phyloP scores from a whole-genome alignment of 53 echinoderm and acorn worm genomes.

The Patiria pectinifera region DNA sequence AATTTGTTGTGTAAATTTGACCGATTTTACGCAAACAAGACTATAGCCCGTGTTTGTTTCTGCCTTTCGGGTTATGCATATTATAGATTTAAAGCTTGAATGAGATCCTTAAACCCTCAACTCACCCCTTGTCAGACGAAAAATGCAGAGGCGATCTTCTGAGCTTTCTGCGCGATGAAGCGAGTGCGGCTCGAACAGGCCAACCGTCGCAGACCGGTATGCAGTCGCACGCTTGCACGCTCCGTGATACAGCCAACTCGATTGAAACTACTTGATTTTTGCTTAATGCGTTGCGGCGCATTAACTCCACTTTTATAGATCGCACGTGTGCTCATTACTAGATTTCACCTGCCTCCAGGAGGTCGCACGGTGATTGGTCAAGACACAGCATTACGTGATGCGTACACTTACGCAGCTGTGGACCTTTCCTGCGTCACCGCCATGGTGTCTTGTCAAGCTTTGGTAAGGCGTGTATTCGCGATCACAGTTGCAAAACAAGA shows the following conservation, averaged over 20 bases:
- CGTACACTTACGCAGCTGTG: neutral
- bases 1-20: too few relatives aligned
- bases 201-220: neutral
- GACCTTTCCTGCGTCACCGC: too few relatives aligned
- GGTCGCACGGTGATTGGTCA: neutral
- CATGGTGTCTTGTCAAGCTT: too few relatives aligned
- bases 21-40: too few relatives aligned
- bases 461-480: too few relatives aligned
- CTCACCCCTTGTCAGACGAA: neutral
- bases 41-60: too few relatives aligned
- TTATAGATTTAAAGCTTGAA: too few relatives aligned
- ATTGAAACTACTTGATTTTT: neutral
- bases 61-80: too few relatives aligned
- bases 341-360: neutral
- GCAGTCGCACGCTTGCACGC: neutral
- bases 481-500: too few relatives aligned
- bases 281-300: neutral
- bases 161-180: neutral
- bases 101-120: neutral
- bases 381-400: slow-evolving; percentile 3
- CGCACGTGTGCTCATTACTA: neutral
- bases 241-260: neutral
- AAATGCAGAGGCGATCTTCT: neutral
- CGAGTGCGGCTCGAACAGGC: neutral
- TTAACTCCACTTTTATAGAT: neutral